Evolutionary conservation across 2,113 vertebrate genomes (phyloP).

Genomic region (Rissa tridactyla): DNA sequence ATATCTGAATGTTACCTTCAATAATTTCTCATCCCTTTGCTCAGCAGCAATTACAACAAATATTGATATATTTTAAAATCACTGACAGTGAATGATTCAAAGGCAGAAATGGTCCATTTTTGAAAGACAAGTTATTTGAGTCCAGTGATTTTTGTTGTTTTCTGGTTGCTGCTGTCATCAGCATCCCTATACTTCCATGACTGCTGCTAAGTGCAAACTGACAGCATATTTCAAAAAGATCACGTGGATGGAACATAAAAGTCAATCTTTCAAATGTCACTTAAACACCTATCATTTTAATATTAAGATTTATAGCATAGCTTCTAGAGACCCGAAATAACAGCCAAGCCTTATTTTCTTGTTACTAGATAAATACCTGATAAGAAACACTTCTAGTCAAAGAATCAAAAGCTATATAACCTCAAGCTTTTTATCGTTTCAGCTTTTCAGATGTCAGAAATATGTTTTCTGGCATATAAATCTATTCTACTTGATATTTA

Average conservation of each 20-base stretch:
- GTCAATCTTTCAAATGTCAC: neutral
- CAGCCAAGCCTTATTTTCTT: neutral
- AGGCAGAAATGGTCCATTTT: neutral
- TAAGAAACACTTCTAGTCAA: neutral
- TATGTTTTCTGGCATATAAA: neutral
- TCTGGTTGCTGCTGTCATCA: neutral
- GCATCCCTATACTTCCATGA: neutral
- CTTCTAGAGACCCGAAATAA: neutral
- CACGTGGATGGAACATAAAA: neutral
- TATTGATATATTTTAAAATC: neutral
- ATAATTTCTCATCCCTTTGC: neutral
- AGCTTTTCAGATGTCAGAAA: neutral
- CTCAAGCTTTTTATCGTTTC: neutral
- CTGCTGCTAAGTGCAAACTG: neutral
- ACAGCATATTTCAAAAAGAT: neutral
- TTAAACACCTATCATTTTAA: neutral
- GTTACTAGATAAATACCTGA: neutral
- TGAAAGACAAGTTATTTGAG: neutral
- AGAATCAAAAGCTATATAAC: neutral
- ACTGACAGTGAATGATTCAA: neutral
- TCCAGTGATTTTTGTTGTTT: neutral
- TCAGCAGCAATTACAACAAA: neutral
- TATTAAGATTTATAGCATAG: neutral
- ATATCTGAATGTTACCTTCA: neutral
- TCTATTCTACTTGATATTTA: neutral